Evolutionary conservation across 2,888 invertebrate genomes (phyloP), one percentile per base, ranked within the genome.

Genomic region (Nezara viridula): DNA sequence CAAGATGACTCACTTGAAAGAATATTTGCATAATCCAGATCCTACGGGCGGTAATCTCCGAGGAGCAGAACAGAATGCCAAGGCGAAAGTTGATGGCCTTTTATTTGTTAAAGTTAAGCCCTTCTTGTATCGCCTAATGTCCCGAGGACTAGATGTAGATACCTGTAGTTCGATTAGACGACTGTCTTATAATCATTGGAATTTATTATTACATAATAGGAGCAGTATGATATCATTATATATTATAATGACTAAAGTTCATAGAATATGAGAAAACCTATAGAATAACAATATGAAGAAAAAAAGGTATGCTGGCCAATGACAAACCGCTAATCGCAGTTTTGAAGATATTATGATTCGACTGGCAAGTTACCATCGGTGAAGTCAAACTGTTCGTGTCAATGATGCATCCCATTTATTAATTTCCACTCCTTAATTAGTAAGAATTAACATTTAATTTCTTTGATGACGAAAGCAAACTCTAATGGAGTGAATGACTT

Each of bases 11-110:
- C 81, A 81, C 44, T 47, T 40, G 44, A 4, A 44, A 14, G 44
- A n/a, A 81, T 81, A 81, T 81, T 81, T 81, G 81, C 81, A 81
- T 81, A 81, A 81, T 81, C 81, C 44, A 81, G 81, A 81, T 81
- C n/a, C n/a, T 81, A 81, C 44, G 44, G 81, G 16, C 44, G 44
- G 81, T 81, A 81, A 81, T 81, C 81, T 81, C 81, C 44, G 81
- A n/a, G 44, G 21, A 21, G 44, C 44, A 40, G 81, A 47, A 24
- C 81, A 81, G 81, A 81, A 81, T 81, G 81, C 40, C 81, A 81
- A 81, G 81, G 81, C 44, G 44, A 81, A 81, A 81, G 81, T 24
- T n/a, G 81, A 81, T 81, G 10, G 81, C 81, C 44, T 81, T 81
- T n/a, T 81, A 81, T 81, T 81, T 81, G 44, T 81, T 81, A 44